Evolutionary conservation across 2,113 vertebrate species (phyloP).

Genomic region (Seriola quinqueradiata): DNA sequence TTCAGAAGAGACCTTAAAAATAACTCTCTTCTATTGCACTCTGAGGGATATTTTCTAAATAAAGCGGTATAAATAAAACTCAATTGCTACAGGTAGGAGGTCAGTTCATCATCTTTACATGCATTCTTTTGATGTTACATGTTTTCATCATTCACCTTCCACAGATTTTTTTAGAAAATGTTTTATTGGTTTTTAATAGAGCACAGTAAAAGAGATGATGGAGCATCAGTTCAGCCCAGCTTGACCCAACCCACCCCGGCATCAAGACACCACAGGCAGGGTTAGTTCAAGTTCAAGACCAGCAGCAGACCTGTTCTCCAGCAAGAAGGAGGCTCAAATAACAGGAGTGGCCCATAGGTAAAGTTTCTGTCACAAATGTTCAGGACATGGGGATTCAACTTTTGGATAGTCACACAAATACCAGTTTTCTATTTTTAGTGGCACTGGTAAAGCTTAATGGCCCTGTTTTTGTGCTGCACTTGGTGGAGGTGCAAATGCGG

Average conservation of each 20-base stretch:
- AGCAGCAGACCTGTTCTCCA: constrained; percentile 16
- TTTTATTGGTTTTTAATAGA: constrained; percentile 18
- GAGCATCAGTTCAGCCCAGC: constrained; percentile 1
- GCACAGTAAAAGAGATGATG: background rate
- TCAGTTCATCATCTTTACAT: background rate
- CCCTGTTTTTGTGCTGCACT: constrained; percentile 1
- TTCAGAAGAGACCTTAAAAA: background rate
- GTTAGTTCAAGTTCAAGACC: constrained; percentile 15
- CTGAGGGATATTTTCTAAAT: background rate
- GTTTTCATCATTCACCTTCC: background rate
- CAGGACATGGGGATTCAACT: background rate
- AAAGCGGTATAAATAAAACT: background rate
- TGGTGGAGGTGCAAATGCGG: constrained; percentile 9
- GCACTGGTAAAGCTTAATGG: background rate
- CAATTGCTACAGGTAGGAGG: background rate
- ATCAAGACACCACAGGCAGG: background rate
- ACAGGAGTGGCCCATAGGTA: constrained; percentile 18
- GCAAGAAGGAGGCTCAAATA: background rate
- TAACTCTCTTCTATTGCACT: background rate
- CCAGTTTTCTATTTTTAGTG: constrained; percentile 28
- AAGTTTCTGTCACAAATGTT: constrained; percentile 39
- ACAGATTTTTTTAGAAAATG: background rate
- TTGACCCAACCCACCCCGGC: background rate
- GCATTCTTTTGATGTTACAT: background rate
- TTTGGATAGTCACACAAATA: constrained; percentile 4